phyloP scores from a whole-genome alignment of 2,888 invertebrate species.

The Chrysodeixis includens region DNA sequence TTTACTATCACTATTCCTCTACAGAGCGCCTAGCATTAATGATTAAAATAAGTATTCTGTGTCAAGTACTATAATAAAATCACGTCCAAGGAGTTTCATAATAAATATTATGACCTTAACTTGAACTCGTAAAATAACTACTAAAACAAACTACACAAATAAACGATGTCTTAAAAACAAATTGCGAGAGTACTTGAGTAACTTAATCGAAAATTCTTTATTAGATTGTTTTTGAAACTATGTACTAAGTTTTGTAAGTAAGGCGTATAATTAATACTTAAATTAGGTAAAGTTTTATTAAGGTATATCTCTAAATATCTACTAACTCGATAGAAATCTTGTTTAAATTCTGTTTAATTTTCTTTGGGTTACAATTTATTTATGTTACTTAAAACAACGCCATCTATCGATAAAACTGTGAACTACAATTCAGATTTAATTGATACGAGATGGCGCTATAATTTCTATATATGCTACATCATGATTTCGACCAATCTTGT shows the following conservation, averaged over 20 bases:
- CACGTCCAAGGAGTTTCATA: no score
- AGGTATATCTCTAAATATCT: no score
- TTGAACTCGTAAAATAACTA: no score
- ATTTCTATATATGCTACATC: background rate
- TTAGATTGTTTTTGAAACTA: background rate
- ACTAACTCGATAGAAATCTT: no score
- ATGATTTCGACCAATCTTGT: background rate
- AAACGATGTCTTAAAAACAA: background rate
- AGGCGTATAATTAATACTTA: no score
- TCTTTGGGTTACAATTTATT: background rate
- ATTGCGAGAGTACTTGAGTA: background rate
- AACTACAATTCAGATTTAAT: background rate
- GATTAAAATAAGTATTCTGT: no score
- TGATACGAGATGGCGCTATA: constrained; percentile 25
- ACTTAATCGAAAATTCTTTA: background rate
- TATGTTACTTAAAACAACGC: constrained; percentile 18
- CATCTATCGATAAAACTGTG: background rate
- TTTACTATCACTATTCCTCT: no score
- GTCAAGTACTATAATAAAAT: no score
- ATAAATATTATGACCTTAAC: no score
- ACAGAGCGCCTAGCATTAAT: no score
- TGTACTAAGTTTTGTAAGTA: background rate
- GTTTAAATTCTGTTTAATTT: no score
- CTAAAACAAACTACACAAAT: background rate
- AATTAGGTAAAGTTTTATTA: no score